phyloP scores from a whole-genome alignment of 2,888 invertebrate genomes.

The Cylloceria caligata region DNA sequence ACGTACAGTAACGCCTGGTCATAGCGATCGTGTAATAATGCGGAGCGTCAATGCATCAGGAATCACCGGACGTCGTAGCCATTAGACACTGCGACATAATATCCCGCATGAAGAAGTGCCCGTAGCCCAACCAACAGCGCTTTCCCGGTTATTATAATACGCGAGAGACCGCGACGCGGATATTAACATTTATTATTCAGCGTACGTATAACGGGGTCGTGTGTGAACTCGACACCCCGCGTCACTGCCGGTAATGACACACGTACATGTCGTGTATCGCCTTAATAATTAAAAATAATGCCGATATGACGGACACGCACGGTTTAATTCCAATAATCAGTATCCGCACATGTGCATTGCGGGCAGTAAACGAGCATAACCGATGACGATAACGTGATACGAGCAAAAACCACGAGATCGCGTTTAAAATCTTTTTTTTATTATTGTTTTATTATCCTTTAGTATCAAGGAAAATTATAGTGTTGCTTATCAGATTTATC shows the following conservation, averaged over 20 bases:
- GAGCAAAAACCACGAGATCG: constrained; percentile 27
- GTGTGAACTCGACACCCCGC: constrained; percentile 67
- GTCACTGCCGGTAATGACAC: not conserved
- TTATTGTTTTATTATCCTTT: not conserved
- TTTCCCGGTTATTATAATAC: constrained; percentile 29
- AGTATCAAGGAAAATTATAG: constrained; percentile 30
- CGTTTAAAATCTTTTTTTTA: constrained; percentile 6
- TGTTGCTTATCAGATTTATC: constrained; percentile 18
- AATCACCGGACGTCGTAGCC: constrained; percentile 44
- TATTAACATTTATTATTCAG: constrained; percentile 81
- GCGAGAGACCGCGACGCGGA: constrained; percentile 71
- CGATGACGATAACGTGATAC: constrained; percentile 19
- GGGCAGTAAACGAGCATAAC: constrained; percentile 5
- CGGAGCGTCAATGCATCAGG: constrained; percentile 25
- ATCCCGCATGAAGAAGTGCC: not conserved
- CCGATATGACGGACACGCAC: constrained; percentile 40
- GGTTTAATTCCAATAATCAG: constrained; percentile 21
- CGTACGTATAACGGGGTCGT: constrained; percentile 78
- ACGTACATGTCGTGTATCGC: not conserved
- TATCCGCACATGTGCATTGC: not conserved
- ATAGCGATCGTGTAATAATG: constrained; percentile 36
- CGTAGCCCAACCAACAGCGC: not conserved
- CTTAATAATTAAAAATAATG: constrained; percentile 60
- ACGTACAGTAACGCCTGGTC: not conserved
- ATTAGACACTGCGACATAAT: constrained; percentile 12